A percentile compares a stretch with the other conserved stretches of the same genome.
Evolutionary conservation across 2,797 vertebrate genomes (phyloP).

Genomic region (Chaetophractus vellerosus): DNA sequence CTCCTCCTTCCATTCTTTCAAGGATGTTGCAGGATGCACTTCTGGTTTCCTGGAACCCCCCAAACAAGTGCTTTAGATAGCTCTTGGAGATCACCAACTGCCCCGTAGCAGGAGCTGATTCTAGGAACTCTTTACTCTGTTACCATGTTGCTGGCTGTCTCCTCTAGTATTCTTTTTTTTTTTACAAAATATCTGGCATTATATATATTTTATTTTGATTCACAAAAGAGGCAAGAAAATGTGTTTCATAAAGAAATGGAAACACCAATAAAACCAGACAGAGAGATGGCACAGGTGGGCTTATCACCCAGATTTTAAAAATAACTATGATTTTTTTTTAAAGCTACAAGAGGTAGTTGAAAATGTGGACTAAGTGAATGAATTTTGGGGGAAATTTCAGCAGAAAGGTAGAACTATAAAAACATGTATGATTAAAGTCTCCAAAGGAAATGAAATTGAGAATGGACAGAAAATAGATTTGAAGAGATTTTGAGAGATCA

Average conservation of each 20-base stretch:
- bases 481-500: background rate
- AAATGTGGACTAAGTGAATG: background rate
- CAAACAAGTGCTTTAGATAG: too few species aligned
- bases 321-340: background rate
- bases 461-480: background rate
- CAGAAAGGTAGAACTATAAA: background rate
- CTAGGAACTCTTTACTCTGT: too few species aligned
- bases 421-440: background rate
- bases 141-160: too few species aligned
- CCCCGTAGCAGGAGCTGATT: too few species aligned
- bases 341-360: background rate
- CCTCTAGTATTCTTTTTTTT: background rate
- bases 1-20: too few species aligned
- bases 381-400: background rate
- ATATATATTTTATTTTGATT: background rate
- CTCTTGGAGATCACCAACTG: too few species aligned
- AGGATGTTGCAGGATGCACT: too few species aligned
- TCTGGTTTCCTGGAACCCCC: too few species aligned
- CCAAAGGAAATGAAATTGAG: background rate
- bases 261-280: background rate
- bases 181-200: background rate
- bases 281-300: background rate
- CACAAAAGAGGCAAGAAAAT: background rate
- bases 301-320: background rate
- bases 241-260: background rate